These are phyloP conservation scores for Rhabdornis inornatus DNA, from an alignment of 2,113 vertebrate species.

Conservation along the genomic window DNA sequence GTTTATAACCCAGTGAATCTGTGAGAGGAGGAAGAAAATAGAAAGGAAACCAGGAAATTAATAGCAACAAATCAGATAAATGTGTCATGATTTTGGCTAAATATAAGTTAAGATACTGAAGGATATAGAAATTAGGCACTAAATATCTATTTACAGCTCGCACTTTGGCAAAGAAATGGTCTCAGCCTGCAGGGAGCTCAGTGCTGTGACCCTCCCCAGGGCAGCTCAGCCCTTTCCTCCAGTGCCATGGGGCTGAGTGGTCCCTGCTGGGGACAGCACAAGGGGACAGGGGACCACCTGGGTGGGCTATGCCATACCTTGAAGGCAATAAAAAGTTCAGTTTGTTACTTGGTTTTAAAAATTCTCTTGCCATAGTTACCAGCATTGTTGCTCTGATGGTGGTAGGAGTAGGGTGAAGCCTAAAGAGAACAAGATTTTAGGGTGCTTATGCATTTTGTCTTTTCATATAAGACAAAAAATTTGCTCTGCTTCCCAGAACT, in stretches of 20 bases:
- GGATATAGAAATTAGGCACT: background rate
- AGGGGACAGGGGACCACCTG: background rate
- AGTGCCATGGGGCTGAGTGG: background rate
- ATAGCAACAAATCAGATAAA: slow-evolving; percentile 17
- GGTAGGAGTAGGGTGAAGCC: background rate
- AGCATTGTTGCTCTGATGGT: too few species aligned
- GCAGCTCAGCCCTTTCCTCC: background rate
- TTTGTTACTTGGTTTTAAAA: background rate
- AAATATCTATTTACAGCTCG: background rate
- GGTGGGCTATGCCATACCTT: rapidly evolving
- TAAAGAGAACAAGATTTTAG: background rate
- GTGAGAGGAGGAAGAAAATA: background rate
- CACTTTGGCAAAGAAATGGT: background rate
- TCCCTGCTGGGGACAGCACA: background rate
- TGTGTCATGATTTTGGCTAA: background rate
- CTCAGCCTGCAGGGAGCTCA: background rate
- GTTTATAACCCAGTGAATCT: slow-evolving; percentile 34
- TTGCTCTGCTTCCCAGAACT: background rate
- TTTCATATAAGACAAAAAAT: background rate
- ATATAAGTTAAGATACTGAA: background rate
- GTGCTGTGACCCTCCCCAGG: background rate
- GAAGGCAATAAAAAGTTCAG: background rate
- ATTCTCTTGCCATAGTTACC: background rate
- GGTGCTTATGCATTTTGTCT: background rate
- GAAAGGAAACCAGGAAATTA: slow-evolving; percentile 16